Base-by-base conservation (phyloP, 2,113 vertebrate species). In the Percopsis transmontana region DNA sequence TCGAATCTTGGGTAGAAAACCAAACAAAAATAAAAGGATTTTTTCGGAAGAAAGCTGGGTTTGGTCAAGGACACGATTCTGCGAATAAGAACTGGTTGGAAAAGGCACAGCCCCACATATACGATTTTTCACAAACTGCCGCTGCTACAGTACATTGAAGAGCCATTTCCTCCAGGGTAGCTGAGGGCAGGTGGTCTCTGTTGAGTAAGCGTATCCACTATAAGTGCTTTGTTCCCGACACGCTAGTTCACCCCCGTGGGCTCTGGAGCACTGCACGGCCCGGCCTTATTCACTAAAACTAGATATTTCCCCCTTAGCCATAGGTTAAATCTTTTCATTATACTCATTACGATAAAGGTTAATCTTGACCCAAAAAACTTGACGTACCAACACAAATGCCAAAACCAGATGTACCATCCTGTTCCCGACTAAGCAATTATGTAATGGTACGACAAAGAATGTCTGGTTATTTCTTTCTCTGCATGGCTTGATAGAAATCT, bases 281-380 rank as follows among this genome's bases (percentile, higher is more conserved):
- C 69, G 76, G 79, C 68, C 75, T 84, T 81, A 78, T 74, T 60
- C 24, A 74, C 67, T 44, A 38, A 42, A 15, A 14, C 16, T 40
- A 41, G 1, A 74, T 76, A 70, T 76, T 68, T 81, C 59, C 83
- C 76, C 72, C 27, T 19, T 11, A 21, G 56, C 62, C 62, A 41
- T 41, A 50, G 68, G 74, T 86, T 86, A 77, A 75, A 74, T 77
- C 51, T 84, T 69, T 62, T 33, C 67, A 66, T 72, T 61, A 56
- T 58, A 81, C 44, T 77, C 66, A 66, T 58, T 80, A 33, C 8
- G 8, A 7, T 33, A 33, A 33, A 7, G 27, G 8, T 33, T 33
- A 33, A 7, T 7, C 8, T 33, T 33, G 27, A 33, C 27, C 27
- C 27, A 1, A 33, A 6, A 70, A 80, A 72, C 70, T 84, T 88